Percentiles rank a stretch among this genome's conserved stretches.
phyloP scores from a whole-genome alignment of 2,888 invertebrate genomes.

The Ormyrus rosae region DNA sequence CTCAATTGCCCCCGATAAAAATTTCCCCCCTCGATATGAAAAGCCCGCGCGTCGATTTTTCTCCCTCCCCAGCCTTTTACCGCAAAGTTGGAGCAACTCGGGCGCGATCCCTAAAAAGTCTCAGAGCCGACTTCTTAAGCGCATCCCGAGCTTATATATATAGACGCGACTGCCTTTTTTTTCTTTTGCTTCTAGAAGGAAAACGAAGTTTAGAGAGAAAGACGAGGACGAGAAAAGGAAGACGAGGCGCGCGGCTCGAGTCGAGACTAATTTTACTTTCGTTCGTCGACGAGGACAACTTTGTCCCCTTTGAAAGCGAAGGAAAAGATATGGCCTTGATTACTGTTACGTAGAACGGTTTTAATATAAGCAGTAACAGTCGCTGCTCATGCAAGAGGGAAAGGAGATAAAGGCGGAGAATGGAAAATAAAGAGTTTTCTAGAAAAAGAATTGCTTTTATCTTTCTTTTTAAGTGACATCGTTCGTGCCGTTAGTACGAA shows the following conservation, averaged over 20 bases:
- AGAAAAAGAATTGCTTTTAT: no score
- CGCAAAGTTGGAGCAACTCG: background rate
- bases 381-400: background rate
- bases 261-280: slow-evolving; percentile 32
- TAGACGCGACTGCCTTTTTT: background rate
- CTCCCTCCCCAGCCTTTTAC: no score
- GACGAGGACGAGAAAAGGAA: no score
- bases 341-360: background rate
- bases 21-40: slow-evolving; percentile 2
- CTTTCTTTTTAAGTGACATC: no score
- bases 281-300: background rate
- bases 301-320: no score
- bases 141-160: background rate
- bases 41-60: slow-evolving; percentile 2
- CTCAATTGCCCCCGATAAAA: slow-evolving; percentile 15
- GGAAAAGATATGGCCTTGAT: background rate
- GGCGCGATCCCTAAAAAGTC: background rate
- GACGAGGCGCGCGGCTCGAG: background rate
- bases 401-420: background rate
- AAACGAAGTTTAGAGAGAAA: slow-evolving; percentile 15
- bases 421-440: background rate
- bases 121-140: background rate
- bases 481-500: no score
- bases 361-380: background rate
- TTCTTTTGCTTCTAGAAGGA: no score